Base-by-base conservation (phyloP, 2,888 invertebrate genomes). In the Drosophila gaucha region DNA sequence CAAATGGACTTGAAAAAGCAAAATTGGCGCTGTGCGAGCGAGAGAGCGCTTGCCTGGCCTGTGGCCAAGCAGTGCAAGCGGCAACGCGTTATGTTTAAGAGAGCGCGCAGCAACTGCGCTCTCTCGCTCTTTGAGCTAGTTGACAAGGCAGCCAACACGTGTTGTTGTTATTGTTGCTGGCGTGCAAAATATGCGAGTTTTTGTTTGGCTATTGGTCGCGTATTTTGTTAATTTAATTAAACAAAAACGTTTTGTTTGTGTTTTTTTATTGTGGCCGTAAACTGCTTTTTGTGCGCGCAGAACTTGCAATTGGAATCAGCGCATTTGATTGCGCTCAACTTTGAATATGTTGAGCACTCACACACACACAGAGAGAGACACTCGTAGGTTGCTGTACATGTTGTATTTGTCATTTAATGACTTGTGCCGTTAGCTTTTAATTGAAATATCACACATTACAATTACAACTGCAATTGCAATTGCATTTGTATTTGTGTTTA, bases 221-320 rank as follows among this genome's bases (percentile, higher is more conserved):
- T 78, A 82, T 86, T 83, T 80, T 78, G 80, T 86, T 84, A 83
- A 83, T 84, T 86, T 80, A 80, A 86, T 86, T 84, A 80, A 80
- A 86, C 82, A 82, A 82, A 82, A 82, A 82, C 82, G 80, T 74
- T 86, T 83, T 86, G 86, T 86, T 83, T 85, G 77, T 86, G 75
- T 71, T 86, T 83, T 78, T 85, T 82, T 44, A 24, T 38, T 2
- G 14, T 12, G 22, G 55, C 39, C 30, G 65, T 28, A 30, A 46
- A 66, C 67, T 50, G 47, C 66, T 73, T 79, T 70, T 75, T 46
- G 24, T 57, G 30, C 22, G 66, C 50, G 46, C 52, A 28, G 75
- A 68, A 75, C 76, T 66, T 74, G 59, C 80, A 85, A 80, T 85
- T 82, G 82, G 74, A 79, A 85, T 79, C 85, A 68, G 68, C 72